Evolutionary conservation across 2,888 invertebrate genomes (phyloP).

Genomic region (Leptura quadrifasciata): DNA sequence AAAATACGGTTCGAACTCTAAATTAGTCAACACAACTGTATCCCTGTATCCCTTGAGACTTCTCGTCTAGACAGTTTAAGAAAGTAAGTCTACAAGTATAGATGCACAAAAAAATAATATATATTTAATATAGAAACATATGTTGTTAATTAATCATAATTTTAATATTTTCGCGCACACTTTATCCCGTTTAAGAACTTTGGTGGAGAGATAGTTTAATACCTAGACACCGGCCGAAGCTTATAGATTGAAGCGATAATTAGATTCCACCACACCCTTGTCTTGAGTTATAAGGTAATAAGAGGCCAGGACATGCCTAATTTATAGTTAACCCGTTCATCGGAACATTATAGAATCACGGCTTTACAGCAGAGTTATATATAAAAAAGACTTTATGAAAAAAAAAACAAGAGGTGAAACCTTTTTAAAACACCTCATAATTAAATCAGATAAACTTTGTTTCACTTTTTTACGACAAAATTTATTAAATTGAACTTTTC

Average conservation of each 20-base stretch:
- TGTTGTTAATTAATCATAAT: neutral
- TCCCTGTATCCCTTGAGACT: too few relatives aligned
- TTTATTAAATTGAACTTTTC: constrained; percentile 61
- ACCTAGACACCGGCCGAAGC: constrained; percentile 59
- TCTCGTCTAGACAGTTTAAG: too few relatives aligned
- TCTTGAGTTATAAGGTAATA: constrained; percentile 74
- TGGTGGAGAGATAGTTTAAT: constrained; percentile 16
- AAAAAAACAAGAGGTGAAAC: constrained; percentile 56
- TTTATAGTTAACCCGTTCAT: constrained; percentile 72
- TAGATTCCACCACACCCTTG: constrained; percentile 73
- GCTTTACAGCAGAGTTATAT: constrained; percentile 58
- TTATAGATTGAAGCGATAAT: constrained; percentile 72
- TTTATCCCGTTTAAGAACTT: neutral
- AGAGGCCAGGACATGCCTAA: constrained; percentile 72
- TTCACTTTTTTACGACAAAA: constrained; percentile 57
- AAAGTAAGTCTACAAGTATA: too few relatives aligned
- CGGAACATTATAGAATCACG: constrained; percentile 61
- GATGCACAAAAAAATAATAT: too few relatives aligned
- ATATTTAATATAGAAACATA: too few relatives aligned
- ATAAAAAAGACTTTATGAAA: constrained; percentile 63
- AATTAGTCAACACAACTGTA: too few relatives aligned
- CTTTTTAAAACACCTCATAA: constrained; percentile 64
- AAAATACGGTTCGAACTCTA: too few relatives aligned
- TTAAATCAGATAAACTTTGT: constrained; percentile 62
- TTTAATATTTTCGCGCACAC: neutral